A percentile compares a stretch with the other conserved stretches of the same genome.
phyloP scores from a whole-genome alignment of 2,113 vertebrate genomes.

The Monopterus albus region DNA sequence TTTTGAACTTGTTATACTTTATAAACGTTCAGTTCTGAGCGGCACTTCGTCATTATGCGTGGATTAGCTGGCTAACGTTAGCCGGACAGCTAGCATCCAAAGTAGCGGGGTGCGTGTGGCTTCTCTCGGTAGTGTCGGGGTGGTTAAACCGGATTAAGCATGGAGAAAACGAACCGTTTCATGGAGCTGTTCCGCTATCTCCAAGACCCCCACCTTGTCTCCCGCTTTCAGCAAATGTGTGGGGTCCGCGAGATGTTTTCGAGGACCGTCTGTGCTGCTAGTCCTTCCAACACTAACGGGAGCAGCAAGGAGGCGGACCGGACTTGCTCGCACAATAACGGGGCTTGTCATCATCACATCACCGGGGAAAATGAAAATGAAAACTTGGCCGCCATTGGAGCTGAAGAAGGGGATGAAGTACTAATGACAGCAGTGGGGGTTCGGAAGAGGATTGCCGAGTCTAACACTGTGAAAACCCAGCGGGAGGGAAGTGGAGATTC shows the following conservation, averaged over 20 bases:
- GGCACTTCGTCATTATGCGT: slow-evolving; percentile 32
- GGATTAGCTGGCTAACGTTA: slow-evolving; percentile 50
- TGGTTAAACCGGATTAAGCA: slow-evolving; percentile 26
- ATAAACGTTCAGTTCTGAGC: slow-evolving; percentile 4
- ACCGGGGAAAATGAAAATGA: not conserved
- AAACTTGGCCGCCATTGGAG: not conserved
- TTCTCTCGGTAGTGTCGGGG: not conserved
- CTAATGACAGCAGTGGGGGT: not conserved
- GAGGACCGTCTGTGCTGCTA: slow-evolving; percentile 13
- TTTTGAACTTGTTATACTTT: not conserved
- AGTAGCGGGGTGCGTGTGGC: slow-evolving; percentile 31
- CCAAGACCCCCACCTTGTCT: slow-evolving; percentile 90
- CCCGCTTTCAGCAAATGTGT: slow-evolving; percentile 90
- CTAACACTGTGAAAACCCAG: not conserved
- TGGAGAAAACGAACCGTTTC: slow-evolving; percentile 58
- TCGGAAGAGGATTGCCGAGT: slow-evolving; percentile 23
- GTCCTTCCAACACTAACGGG: not conserved
- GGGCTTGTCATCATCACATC: slow-evolving; percentile 15
- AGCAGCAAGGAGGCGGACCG: slow-evolving; percentile 16
- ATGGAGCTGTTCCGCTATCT: slow-evolving; percentile 73
- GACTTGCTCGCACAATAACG: slow-evolving; percentile 70
- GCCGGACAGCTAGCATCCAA: slow-evolving; percentile 39
- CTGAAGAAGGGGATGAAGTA: slow-evolving; percentile 11
- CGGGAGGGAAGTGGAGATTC: slow-evolving; percentile 60
- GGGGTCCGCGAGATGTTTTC: slow-evolving; percentile 83